Base-by-base conservation (phyloP, 2,888 invertebrate species). In the Ophraella communa region DNA sequence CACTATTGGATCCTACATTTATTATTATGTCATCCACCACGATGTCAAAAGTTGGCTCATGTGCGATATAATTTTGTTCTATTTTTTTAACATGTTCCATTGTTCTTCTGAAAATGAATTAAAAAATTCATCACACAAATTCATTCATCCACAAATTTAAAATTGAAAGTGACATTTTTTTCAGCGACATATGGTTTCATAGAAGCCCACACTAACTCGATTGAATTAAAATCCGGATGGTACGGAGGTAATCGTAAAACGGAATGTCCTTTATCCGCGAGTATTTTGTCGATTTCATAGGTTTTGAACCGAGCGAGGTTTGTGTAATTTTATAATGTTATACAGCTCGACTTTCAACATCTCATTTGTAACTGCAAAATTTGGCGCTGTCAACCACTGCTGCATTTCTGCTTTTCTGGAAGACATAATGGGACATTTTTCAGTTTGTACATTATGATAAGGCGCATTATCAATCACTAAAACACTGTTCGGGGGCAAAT, bases 401-500 rank as follows among this genome's bases (percentile, higher is more conserved):
- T 45, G 23, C 66, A 64, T 64, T 17, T 61, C 53, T 3, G 27
- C 21, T 27, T 53, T 59, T 44, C 21, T 39, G 14, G 24, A 47
- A 39, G 10, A 23, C 10, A 21, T 33, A 27, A 14, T 64, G 14
- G 63, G 66, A 2, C 11, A 14, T 57, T 68, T 66, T n/a, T 65
- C 57, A 14, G 21, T 27, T 54, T 60, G 33, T 10, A 56, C 52
- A 39, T 64, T 33, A 8, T 33, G 49, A 23, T 66, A 63, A 23
- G 65, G 59, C 10, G 60, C 67, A 59, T 75, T 75, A 49, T 75
- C 73, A 30, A 73, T 68, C 14, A 74, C 71, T 5, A 72, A 44
- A 11, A 73, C 67, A 23, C 64, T 65, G 10, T 58, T 60, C 45
- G 63, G 57, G 4, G 67, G 65, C 23, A 73, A 59, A 66, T 73